Base-by-base conservation (phyloP, 2,888 invertebrate genomes). In the Kryphioiulus occultus region DNA sequence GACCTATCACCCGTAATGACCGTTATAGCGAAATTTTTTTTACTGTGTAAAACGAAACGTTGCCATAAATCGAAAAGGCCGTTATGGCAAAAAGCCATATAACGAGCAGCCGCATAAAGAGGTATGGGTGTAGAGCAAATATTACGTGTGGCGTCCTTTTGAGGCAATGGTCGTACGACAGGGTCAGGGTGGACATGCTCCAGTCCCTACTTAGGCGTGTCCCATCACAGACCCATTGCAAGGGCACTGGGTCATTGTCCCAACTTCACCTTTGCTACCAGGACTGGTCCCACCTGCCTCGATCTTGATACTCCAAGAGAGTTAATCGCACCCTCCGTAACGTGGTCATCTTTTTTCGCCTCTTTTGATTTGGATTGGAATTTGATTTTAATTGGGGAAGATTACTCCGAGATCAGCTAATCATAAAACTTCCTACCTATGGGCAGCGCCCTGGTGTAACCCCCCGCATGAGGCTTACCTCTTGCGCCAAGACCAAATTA, bases 371-470 rank as follows among this genome's bases (percentile, higher is more conserved):
- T 39, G 3, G 39, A n/a, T 17, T 59, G 53, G 53, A 59, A 59
- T n/a, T n/a, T n/a, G n/a, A 59, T 59, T 59, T 59, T 59, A 59
- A 59, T 59, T 59, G 53, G 53, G 53, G 53, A n/a, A 59, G 53
- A 59, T 59, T 59, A 59, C n/a, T n/a, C n/a, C 19, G 53, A n/a
- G 53, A 59, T 59, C 53, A 59, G n/a, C n/a, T n/a, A 19, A 59
- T 59, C 53, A n/a, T 59, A 59, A 59, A 59, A 59, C 53, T n/a
- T n/a, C n/a, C n/a, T 59, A 59, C 53, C 53, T n/a, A 59, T 59
- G 53, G 53, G n/a, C 53, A n/a, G n/a, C n/a, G n/a, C n/a, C n/a
- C n/a, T n/a, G n/a, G n/a, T n/a, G n/a, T n/a, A 59, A n/a, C 17
- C 17, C 19, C 53, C 53, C n/a, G n/a, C 53, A 0, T 59, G 53